phyloP scores from a whole-genome alignment of 1,140 invertebrate genomes.

The Gonatopus flavifemur region DNA sequence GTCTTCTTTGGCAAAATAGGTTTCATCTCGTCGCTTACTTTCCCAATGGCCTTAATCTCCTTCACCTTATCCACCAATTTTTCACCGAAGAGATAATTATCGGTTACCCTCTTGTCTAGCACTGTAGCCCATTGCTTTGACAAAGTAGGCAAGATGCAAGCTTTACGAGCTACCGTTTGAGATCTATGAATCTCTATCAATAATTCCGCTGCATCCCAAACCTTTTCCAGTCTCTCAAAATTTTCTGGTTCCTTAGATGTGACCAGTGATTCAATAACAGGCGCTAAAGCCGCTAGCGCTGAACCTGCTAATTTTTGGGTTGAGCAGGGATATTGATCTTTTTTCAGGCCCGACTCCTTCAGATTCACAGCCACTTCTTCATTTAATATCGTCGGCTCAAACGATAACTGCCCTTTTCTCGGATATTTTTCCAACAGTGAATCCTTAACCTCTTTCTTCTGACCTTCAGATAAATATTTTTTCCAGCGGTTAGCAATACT shows the following conservation, averaged over 20 bases:
- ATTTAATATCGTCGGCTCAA: slow-evolving; percentile 4
- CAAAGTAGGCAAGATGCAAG: slow-evolving; percentile 3
- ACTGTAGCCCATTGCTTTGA: background rate
- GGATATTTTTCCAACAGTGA: slow-evolving; percentile 7
- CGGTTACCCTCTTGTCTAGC: slow-evolving; percentile 1
- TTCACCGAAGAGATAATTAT: slow-evolving; percentile 4
- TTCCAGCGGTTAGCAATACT: slow-evolving; percentile 8
- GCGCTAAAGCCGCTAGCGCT: slow-evolving; percentile 2
- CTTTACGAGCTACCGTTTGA: slow-evolving; percentile 4
- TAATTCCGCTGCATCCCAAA: slow-evolving; percentile 3
- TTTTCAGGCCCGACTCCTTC: background rate
- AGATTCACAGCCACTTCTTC: slow-evolving; percentile 1
- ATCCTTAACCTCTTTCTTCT: slow-evolving; percentile 4
- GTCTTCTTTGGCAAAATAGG: background rate
- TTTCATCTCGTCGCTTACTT: slow-evolving; percentile 3
- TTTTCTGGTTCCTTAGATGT: background rate
- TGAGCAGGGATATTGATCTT: slow-evolving; percentile 7
- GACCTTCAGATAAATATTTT: background rate
- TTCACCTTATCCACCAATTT: slow-evolving; percentile 5
- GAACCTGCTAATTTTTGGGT: slow-evolving; percentile 8
- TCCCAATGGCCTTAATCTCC: slow-evolving; percentile 1
- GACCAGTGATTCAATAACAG: background rate
- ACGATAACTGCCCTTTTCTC: background rate
- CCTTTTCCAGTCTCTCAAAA: slow-evolving; percentile 4
- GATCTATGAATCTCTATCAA: background rate